These are phyloP conservation scores for Cheilosia variabilis DNA, from an alignment of 2,888 invertebrate genomes.

Conservation along the genomic window DNA sequence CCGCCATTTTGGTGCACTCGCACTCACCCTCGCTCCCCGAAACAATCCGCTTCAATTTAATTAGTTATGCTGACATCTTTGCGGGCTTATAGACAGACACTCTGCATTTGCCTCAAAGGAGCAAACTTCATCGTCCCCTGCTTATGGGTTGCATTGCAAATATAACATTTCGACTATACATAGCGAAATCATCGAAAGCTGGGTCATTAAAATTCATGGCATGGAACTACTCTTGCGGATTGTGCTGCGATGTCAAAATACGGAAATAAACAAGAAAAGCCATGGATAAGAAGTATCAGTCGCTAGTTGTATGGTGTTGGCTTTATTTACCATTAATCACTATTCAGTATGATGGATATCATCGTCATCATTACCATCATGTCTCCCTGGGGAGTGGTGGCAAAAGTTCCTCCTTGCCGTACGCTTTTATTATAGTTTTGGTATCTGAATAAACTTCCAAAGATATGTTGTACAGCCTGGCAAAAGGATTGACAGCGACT, in stretches of 20 bases:
- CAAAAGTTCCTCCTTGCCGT: slow-evolving; percentile 2
- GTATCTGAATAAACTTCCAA: slow-evolving; percentile 17
- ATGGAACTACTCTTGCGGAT: slow-evolving; percentile 10
- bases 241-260: slow-evolving; percentile 5
- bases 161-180: background rate
- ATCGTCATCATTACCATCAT: slow-evolving; percentile 35
- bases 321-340: slow-evolving; percentile 67
- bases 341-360: slow-evolving; percentile 41
- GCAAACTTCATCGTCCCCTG: slow-evolving; percentile 21
- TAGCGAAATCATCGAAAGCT: background rate
- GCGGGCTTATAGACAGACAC: background rate
- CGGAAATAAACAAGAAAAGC: slow-evolving; percentile 18
- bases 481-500: slow-evolving; percentile 34
- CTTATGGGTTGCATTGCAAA: slow-evolving; percentile 10
- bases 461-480: slow-evolving; percentile 10
- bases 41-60: slow-evolving; percentile 18
- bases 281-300: background rate
- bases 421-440: slow-evolving; percentile 5
- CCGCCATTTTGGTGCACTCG: too few species aligned
- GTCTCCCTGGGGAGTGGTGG: background rate
- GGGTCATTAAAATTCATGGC: slow-evolving; percentile 45
- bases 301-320: slow-evolving; percentile 19
- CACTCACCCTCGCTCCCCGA: background rate
- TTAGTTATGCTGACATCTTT: slow-evolving; percentile 23
- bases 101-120: background rate